Conservation (phyloP, 1,140 invertebrate genomes). For the Euura saliciscinereae region DNA sequence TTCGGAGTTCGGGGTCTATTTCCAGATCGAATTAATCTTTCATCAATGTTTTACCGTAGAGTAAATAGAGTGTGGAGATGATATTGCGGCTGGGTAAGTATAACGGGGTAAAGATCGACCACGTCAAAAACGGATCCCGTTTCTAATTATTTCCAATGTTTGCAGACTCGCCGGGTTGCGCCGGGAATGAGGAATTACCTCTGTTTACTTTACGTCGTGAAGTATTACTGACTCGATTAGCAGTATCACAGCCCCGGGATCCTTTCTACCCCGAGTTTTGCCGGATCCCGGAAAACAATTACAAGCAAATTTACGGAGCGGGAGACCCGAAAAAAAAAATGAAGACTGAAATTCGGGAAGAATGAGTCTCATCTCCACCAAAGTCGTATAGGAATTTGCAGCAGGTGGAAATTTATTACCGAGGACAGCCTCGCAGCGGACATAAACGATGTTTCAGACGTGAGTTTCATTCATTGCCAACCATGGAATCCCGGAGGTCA, state of each 20-base stretch:
- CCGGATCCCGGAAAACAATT: background rate
- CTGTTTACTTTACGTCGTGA: background rate
- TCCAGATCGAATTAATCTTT: background rate
- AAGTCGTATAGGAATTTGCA: background rate
- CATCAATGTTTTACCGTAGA: background rate
- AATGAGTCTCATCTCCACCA: no score
- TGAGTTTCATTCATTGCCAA: conserved; percentile 33
- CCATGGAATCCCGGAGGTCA: conserved; percentile 29
- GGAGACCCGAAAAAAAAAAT: background rate
- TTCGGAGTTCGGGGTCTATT: background rate
- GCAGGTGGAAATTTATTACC: background rate
- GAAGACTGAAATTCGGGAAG: no score
- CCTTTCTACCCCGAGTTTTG: background rate
- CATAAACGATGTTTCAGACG: background rate
- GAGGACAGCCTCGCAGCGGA: background rate
- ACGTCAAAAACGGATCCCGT: no score
- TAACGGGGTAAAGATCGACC: no score
- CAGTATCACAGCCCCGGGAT: background rate
- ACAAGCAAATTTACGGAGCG: background rate
- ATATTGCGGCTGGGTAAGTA: no score
- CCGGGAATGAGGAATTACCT: no score
- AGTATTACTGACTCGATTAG: background rate
- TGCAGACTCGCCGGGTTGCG: no score
- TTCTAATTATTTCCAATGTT: no score
- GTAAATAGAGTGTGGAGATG: background rate